Percentiles rank a stretch among this genome's conserved stretches.
These are phyloP conservation scores for Oscheius sp. DNA, from an alignment of 2,888 invertebrate species.

Conservation along the genomic window DNA sequence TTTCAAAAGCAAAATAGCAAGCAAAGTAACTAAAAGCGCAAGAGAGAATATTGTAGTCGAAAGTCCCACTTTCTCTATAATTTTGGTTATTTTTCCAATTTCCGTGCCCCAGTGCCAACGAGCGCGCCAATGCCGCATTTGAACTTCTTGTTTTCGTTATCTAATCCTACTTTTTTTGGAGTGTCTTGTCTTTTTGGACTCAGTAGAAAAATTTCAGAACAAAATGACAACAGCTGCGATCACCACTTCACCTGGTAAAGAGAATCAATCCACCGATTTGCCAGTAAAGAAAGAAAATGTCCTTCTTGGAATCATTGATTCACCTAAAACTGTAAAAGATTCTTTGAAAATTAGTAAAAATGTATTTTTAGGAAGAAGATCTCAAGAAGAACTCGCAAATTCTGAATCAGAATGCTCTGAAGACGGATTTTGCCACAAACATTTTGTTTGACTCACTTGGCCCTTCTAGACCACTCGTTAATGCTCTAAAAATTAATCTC, in stretches of 20 bases:
- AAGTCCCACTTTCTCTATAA: too few relatives aligned
- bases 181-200: background rate
- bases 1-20: too few relatives aligned
- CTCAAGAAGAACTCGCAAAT: background rate
- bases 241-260: background rate
- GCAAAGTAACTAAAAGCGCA: too few relatives aligned
- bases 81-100: too few relatives aligned
- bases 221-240: background rate
- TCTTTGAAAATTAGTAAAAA: background rate
- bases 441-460: background rate
- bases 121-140: background rate
- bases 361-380: background rate
- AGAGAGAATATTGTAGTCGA: too few relatives aligned
- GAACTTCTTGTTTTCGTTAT: background rate
- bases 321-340: background rate
- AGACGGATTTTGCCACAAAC: background rate
- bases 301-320: background rate
- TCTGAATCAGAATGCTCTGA: background rate
- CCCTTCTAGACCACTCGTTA: background rate
- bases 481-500: background rate
- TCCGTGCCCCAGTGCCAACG: background rate
- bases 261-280: background rate
- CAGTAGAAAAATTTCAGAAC: background rate
- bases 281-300: background rate
- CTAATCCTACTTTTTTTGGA: background rate